Base-by-base conservation (phyloP, 1,140 invertebrate species). In the Pseudoatta argentina region DNA sequence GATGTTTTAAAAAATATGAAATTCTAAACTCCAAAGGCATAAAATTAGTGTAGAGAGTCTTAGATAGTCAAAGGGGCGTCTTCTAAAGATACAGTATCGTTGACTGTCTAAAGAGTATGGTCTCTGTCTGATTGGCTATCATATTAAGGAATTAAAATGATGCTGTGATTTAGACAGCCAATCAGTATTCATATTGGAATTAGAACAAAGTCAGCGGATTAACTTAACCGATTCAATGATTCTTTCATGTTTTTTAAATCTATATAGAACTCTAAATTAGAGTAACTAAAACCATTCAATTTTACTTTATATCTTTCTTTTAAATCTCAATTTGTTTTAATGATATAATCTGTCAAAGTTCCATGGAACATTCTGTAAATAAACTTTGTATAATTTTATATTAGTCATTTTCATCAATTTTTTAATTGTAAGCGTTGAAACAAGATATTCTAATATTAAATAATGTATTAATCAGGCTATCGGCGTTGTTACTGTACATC, bases 401-500 rank as follows among this genome's bases (percentile, higher is more conserved):
- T 69, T 57, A 53, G 18, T 21, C 4, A 51, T 76, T 75, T 75
- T 39, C 12, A 59, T 82, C 24, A 72, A 51, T 61, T 82, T 72
- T 82, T 79, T 2, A 57, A 34, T 75, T 59, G 30, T 16, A 18
- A 39, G 34, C 3, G 1, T 59, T n/a, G 30, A 27, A 72, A 44
- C 51, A 63, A 51, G 10, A 16, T 76, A 39, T 76, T 85, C 59
- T 77, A 39, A 8, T 66, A 34, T 85, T 85, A 63, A 85, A 66
- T 30, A 48, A 85, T 64, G 44, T 16, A 77, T 24, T 44, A 27
- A 34, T 21, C 14, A 48, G 12, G 18, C 39, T 64, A 72, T 39
- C 44, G 18, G 4, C 73, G 39, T 59, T 67, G 48, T 39, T 83
- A 51, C 30, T 90, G 79, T 89, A 89, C 5, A 88, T 75, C 21